These are phyloP conservation scores for Drosophila mimetica DNA, from an alignment of 2,888 invertebrate genomes.

Conservation along the genomic window DNA sequence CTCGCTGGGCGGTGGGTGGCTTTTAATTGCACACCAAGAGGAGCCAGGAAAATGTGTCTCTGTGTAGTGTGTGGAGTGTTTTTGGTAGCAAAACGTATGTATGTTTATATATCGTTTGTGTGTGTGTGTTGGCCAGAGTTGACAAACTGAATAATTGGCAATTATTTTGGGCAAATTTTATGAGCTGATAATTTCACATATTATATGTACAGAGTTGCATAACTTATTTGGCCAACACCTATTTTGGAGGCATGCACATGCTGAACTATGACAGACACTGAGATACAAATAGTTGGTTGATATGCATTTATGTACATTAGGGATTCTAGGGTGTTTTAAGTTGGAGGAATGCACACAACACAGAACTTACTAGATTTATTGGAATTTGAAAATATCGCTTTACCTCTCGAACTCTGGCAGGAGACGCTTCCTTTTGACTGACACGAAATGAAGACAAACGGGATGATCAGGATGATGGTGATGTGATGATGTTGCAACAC, in stretches of 20 bases:
- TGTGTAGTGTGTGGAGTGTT: conserved; percentile 12
- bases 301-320: conserved; percentile 48
- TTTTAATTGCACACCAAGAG: conserved; percentile 69
- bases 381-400: conserved; percentile 67
- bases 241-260: conserved; percentile 69
- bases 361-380: conserved; percentile 74
- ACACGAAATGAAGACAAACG: conserved; percentile 75
- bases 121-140: conserved; percentile 50
- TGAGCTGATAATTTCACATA: conserved; percentile 77
- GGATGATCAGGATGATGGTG: conserved; percentile 51
- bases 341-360: conserved; percentile 54
- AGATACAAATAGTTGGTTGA: conserved; percentile 15
- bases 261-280: conserved; percentile 48
- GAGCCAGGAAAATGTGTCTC: conserved; percentile 37
- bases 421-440: conserved; percentile 69
- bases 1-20: conserved; percentile 41
- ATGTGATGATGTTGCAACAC: conserved; percentile 49
- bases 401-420: conserved; percentile 62
- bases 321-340: conserved; percentile 30
- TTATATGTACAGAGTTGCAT: conserved; percentile 59
- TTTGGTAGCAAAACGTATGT: conserved; percentile 18
- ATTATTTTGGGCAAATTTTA: conserved; percentile 74
- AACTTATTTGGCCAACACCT: conserved; percentile 58
- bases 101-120: too few species aligned
- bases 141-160: conserved; percentile 80